These are phyloP conservation scores for Eucriotettix oculatus DNA, from an alignment of 2,888 invertebrate species.

Conservation along the genomic window DNA sequence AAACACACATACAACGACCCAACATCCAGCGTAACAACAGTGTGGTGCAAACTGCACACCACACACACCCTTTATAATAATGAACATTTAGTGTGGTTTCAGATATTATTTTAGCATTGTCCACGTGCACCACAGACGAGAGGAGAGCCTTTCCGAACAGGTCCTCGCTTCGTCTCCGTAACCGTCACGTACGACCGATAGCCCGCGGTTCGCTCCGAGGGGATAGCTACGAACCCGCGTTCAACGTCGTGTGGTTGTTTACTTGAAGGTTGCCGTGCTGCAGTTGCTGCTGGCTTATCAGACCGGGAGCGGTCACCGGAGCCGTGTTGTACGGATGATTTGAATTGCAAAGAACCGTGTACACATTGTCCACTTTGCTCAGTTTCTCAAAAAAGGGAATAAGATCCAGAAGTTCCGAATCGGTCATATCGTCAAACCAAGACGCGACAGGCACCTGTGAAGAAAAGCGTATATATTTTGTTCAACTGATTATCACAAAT, in stretches of 20 bases:
- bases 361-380: conserved; percentile 92
- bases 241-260: conserved; percentile 9
- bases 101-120: too few species aligned
- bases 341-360: conserved; percentile 83
- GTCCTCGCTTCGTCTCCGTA: too few species aligned
- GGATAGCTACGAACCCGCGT: conserved; percentile 9
- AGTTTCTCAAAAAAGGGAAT: conserved; percentile 97
- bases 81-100: too few species aligned
- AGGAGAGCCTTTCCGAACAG: too few species aligned
- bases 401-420: conserved; percentile 90
- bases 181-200: too few species aligned
- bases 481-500: too few species aligned
- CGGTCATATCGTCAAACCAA: conserved; percentile 99
- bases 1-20: too few species aligned
- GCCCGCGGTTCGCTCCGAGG: background rate
- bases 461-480: too few species aligned
- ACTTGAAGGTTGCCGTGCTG: conserved; percentile 11
- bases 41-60: too few species aligned
- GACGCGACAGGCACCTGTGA: conserved; percentile 89
- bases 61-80: too few species aligned
- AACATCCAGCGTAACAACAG: too few species aligned
- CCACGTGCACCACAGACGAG: too few species aligned
- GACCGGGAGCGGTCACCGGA: conserved; percentile 1
- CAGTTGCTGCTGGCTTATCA: conserved; percentile 6
- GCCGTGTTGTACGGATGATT: conserved; percentile 60